phyloP scores from a whole-genome alignment of 2,888 invertebrate species.

The Teleiodes luculella region DNA sequence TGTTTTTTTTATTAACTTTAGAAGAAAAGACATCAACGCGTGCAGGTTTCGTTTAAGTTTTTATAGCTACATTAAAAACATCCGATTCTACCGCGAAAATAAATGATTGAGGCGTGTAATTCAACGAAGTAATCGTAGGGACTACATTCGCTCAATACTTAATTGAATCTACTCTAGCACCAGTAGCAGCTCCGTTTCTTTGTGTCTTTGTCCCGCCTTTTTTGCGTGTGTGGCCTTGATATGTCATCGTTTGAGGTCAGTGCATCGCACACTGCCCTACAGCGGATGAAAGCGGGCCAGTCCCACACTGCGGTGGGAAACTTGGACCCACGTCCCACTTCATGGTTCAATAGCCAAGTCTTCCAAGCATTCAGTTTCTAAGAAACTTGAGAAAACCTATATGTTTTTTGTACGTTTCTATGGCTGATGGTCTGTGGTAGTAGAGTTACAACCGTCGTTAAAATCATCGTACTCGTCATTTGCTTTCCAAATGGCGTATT shows the following conservation, averaged over 20 bases:
- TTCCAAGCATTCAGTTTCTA: background rate
- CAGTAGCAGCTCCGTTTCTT: too few relatives aligned
- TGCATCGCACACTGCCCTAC: constrained; percentile 40
- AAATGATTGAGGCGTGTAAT: too few relatives aligned
- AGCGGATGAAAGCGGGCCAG: constrained; percentile 26
- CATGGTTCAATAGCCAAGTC: constrained; percentile 3
- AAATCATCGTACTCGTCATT: background rate
- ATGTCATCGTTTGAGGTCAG: constrained; percentile 3
- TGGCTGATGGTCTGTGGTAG: too few relatives aligned
- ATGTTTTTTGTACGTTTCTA: background rate
- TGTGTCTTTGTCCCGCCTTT: background rate
- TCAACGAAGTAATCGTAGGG: too few relatives aligned
- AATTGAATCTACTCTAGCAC: too few relatives aligned
- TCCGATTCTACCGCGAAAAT: too few relatives aligned
- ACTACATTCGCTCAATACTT: too few relatives aligned
- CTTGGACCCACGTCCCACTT: background rate
- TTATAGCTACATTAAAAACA: too few relatives aligned
- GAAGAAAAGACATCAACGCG: too few relatives aligned
- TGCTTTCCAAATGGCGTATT: too few relatives aligned
- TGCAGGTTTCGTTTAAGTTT: too few relatives aligned
- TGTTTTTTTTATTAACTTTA: too few relatives aligned
- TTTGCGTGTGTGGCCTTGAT: constrained; percentile 1
- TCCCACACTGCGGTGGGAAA: constrained; percentile 45
- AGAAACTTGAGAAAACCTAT: background rate
- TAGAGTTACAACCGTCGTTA: background rate